A percentile compares a stretch with the other conserved stretches of the same genome.
Conservation (phyloP, 2,113 vertebrate species). For the Malurus alboscapulatus region DNA sequence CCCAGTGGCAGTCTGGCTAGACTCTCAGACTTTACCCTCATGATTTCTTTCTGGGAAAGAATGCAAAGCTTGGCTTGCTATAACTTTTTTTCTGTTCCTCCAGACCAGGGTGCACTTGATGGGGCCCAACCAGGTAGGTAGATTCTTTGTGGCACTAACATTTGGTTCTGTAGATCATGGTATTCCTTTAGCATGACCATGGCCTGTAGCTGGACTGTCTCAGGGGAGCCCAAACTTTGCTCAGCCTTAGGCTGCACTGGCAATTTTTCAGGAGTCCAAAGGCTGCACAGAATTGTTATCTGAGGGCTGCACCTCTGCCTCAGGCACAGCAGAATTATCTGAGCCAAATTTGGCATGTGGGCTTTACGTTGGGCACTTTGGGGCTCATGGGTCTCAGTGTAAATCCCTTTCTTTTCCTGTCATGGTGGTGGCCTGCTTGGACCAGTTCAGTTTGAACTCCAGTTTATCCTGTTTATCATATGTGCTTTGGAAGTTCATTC, state of each 20-base stretch:
- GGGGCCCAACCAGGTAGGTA: conserved; percentile 73
- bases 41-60: neutral
- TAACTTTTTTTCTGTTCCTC: conserved; percentile 72
- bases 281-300: neutral
- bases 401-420: conserved; percentile 8
- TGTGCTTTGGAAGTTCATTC: neutral
- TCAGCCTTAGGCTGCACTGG: conserved; percentile 47
- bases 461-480: neutral
- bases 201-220: conserved; percentile 69
- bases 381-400: neutral
- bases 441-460: neutral
- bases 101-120: conserved; percentile 73
- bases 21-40: neutral
- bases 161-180: conserved; percentile 54
- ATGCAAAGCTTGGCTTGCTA: neutral
- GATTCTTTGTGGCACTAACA: conserved; percentile 39
- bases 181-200: conserved; percentile 63
- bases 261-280: conserved; percentile 27
- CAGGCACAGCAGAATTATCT: neutral
- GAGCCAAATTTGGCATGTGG: neutral
- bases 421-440: conserved; percentile 9
- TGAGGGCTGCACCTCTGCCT: neutral
- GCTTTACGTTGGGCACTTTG: neutral
- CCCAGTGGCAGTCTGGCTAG: neutral
- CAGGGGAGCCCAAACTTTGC: conserved; percentile 73